Evolutionary conservation across 1,140 invertebrate species (phyloP).

Genomic region (silkworm (Bombyx mori)): DNA sequence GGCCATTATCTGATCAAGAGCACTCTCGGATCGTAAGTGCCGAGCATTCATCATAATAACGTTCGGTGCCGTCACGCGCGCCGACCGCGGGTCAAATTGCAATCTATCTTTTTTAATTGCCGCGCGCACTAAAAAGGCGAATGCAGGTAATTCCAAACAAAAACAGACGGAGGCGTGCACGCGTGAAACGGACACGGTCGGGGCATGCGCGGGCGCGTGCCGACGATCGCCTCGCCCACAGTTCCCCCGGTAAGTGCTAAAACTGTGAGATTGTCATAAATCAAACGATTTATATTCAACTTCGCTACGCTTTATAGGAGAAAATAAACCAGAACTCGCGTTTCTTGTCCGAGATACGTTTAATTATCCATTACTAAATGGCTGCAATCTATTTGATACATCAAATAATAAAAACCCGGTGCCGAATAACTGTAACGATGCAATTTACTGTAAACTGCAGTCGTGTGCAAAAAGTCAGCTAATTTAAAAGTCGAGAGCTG

Average conservation of each 20-base stretch:
- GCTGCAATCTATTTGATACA: neutral
- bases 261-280: constrained; percentile 29
- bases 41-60: constrained; percentile 60
- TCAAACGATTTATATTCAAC: constrained; percentile 51
- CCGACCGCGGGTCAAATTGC: constrained; percentile 61
- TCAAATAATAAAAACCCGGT: constrained; percentile 25
- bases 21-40: constrained; percentile 34
- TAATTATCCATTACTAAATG: too few relatives aligned
- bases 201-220: constrained; percentile 19
- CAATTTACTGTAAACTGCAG: constrained; percentile 30
- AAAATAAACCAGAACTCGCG: neutral
- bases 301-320: constrained; percentile 42
- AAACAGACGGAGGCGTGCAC: constrained; percentile 43
- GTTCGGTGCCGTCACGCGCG: constrained; percentile 52
- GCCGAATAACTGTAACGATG: constrained; percentile 38
- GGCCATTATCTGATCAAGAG: constrained; percentile 55
- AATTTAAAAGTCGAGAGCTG: constrained; percentile 31
- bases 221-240: constrained; percentile 3
- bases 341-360: neutral
- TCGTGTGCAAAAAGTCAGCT: constrained; percentile 34
- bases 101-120: constrained; percentile 69
- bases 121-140: constrained; percentile 38
- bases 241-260: constrained; percentile 17
- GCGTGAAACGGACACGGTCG: constrained; percentile 44
- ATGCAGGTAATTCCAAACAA: constrained; percentile 40